Conservation (phyloP, 2,888 invertebrate genomes). For the Idaea biselata region DNA sequence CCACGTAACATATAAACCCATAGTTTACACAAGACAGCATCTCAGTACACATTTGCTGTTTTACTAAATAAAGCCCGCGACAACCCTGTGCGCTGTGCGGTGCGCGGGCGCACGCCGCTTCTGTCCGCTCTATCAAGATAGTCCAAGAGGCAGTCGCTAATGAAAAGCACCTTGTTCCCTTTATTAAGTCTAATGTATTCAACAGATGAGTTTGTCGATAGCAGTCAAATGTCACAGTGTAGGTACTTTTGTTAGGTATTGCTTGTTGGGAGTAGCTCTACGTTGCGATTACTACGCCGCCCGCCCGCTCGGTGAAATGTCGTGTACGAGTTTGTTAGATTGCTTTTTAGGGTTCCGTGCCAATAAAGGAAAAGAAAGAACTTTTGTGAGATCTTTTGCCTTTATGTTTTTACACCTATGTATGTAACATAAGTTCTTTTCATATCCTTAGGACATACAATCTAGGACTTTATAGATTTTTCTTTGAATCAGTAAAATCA, state of each 20-base stretch:
- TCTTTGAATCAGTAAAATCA: too few species aligned
- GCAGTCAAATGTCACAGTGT: constrained; percentile 65
- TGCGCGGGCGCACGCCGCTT: constrained; percentile 20
- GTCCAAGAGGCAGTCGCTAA: constrained; percentile 54
- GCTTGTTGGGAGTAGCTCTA: constrained; percentile 27
- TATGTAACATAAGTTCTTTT: too few species aligned
- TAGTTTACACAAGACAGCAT: too few species aligned
- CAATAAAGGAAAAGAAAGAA: too few species aligned
- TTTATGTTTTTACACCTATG: too few species aligned
- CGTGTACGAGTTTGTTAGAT: not conserved
- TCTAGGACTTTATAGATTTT: too few species aligned
- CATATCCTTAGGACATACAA: too few species aligned
- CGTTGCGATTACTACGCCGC: not conserved
- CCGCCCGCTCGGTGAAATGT: not conserved
- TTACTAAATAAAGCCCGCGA: not conserved
- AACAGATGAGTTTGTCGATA: constrained; percentile 63
- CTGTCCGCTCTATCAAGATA: constrained; percentile 63
- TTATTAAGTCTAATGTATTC: constrained; percentile 79
- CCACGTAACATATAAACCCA: too few species aligned
- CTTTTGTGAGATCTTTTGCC: too few species aligned
- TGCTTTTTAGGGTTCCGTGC: not conserved
- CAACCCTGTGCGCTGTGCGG: constrained; percentile 28
- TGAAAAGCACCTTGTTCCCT: constrained; percentile 72
- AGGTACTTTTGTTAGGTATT: constrained; percentile 30
- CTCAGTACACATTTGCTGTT: too few species aligned